These are phyloP conservation scores for Gymnoscopelus microlampas DNA, from an alignment of 2,797 vertebrate species.

Conservation along the genomic window DNA sequence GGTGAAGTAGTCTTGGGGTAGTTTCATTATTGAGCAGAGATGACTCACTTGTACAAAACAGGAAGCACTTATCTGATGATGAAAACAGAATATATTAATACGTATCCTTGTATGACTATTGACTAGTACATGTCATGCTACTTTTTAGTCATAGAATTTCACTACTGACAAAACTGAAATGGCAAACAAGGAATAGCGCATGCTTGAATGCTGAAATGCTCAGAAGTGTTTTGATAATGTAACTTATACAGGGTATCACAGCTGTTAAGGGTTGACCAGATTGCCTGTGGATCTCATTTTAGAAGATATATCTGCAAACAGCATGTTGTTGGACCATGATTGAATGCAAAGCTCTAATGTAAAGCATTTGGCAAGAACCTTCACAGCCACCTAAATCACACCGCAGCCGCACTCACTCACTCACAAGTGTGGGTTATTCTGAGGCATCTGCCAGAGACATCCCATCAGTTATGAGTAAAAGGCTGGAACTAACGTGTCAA, in stretches of 20 bases:
- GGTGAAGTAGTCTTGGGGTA: neutral
- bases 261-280: slow-evolving; percentile 28
- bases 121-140: too few species aligned
- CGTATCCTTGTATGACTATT: too few species aligned
- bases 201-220: slow-evolving; percentile 10
- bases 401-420: slow-evolving; percentile 38
- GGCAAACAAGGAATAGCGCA: slow-evolving; percentile 16
- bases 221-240: slow-evolving; percentile 10
- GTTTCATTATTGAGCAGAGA: neutral
- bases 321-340: slow-evolving; percentile 18
- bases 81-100: neutral
- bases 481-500: slow-evolving; percentile 64
- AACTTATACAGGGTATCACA: slow-evolving; percentile 15
- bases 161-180: too few species aligned
- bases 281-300: slow-evolving; percentile 47
- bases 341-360: neutral
- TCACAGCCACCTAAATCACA: slow-evolving; percentile 55
- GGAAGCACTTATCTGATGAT: neutral
- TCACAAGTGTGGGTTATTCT: slow-evolving; percentile 67
- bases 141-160: neutral
- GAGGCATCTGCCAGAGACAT: slow-evolving; percentile 55
- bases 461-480: slow-evolving; percentile 69
- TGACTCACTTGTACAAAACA: neutral
- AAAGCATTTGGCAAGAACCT: slow-evolving; percentile 30
- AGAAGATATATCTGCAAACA: slow-evolving; percentile 7